Base-by-base conservation (phyloP, 2,888 invertebrate genomes). In the Pyrochroa serraticornis region DNA sequence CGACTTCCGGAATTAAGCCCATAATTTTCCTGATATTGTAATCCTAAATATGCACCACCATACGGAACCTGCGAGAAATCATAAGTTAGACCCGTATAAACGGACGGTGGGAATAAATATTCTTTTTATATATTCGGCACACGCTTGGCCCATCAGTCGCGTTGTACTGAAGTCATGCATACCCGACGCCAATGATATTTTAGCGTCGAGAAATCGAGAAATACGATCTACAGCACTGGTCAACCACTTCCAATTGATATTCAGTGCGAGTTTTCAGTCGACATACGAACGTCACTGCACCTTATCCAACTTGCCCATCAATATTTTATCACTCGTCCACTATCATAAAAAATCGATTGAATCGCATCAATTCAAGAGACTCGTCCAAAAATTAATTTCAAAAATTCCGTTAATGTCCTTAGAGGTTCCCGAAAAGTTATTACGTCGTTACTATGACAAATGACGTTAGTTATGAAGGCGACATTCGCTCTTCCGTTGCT, bases 381-480 rank as follows among this genome's bases (percentile, higher is more conserved):
- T 22, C 22, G 22, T 22, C 22, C 22, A 22, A 22, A 22, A 22
- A 22, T 22, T 22, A 22, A 22, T 22, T 22, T 41, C 35, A 12
- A 50, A 56, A 38, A 47, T 58, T 37, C 50, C 32, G 41, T n/a
- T 35, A 22, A 13, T 30, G 33, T 51, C 49, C 45, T 51, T 41
- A 22, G 44, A 59, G 58, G 63, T 64, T 66, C 62, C 63, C 48
- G 60, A 55, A 67, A 63, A 69, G 66, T 69, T 69, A 70, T 70
- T 70, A 64, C 64, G 68, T 70, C 66, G 62, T 67, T 68, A 71
- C 69, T 70, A 69, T 74, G 75, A 75, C 72, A 72, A 72, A 75
- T 74, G 74, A 72, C 69, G 68, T 69, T 66, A 64, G 64, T 68
- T 71, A 68, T 62, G 68, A 60, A 68, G 71, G 66, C 67, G 69